Evolutionary conservation across 1,140 invertebrate species (phyloP).

Genomic region (Bombus superbus): DNA sequence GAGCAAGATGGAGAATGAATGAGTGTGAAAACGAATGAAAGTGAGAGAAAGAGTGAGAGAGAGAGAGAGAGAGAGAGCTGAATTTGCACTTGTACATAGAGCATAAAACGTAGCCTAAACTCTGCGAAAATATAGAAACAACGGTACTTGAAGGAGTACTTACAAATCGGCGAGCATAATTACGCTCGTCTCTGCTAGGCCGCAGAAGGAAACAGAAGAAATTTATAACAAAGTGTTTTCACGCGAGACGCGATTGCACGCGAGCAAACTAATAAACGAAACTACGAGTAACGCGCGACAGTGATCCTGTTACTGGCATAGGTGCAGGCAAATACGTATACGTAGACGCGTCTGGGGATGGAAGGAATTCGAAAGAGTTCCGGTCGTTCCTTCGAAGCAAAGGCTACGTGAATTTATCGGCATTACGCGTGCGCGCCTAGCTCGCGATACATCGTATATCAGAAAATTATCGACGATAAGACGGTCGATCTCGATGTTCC

Average conservation of each 20-base stretch:
- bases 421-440: neutral
- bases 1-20: conserved; percentile 18
- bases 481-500: neutral
- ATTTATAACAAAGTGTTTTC: neutral
- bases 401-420: neutral
- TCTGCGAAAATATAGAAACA: neutral
- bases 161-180: neutral
- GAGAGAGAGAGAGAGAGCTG: neutral
- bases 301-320: neutral
- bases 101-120: conserved; percentile 17
- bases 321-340: neutral
- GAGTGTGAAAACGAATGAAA: conserved; percentile 38
- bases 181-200: neutral
- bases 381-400: neutral
- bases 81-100: conserved; percentile 10
- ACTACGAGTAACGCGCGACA: neutral
- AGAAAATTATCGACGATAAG: neutral
- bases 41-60: neutral
- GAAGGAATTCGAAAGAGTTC: too few relatives aligned
- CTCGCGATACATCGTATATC: neutral
- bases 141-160: conserved; percentile 1
- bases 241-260: neutral
- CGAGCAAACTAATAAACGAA: neutral
- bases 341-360: neutral
- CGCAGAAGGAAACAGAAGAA: neutral